Evolutionary conservation across 1,140 invertebrate species (phyloP), one percentile per base, ranked within the genome.

Genomic region (Nasonia vitripennis): DNA sequence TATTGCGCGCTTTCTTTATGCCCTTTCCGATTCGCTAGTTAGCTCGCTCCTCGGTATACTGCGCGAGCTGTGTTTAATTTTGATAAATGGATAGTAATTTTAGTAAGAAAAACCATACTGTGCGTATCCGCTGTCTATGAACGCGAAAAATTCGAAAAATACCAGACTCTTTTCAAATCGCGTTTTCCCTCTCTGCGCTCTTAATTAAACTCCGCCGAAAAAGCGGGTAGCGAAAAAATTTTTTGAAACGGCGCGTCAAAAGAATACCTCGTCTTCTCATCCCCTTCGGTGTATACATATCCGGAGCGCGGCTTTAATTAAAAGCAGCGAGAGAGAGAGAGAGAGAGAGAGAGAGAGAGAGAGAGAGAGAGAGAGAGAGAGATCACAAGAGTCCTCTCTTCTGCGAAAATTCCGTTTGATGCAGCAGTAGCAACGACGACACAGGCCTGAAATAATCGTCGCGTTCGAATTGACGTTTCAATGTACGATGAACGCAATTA

Each of bases 401-500:
- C 41, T 27, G 37, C 48, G 51, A 83, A 78, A 84, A 84, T 70
- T 78, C 55, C 41, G 37, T 78, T 84, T 78, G 75, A 84, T 77
- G 81, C 73, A 34, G 17, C 9, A 9, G 14, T 37, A 34, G 31
- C 17, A 62, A 34, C 78, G 12, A n/a, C 67, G 45, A 9, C n/a
- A 73, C 41, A 34, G 73, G 20, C 67, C 68, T 71, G 41, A 62
- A 83, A 75, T 75, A 83, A 83, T 75, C 81, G 34, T 83, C 73
- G 27, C 73, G 73, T 77, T 78, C 55, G 67, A 79, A 67, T 79
- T 79, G 83, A 84, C 83, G 77, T 84, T 84, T 84, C 77, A 84
- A 84, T 84, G 83, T 67, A 67, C 55, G 78, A 77, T 77, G 84
- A 85, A 85, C 75, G 84, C 78, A 85, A 85, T 85, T 85, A 85